Evolutionary conservation across 2,888 invertebrate genomes (phyloP).

Genomic region (Pantelozetes paolii): DNA sequence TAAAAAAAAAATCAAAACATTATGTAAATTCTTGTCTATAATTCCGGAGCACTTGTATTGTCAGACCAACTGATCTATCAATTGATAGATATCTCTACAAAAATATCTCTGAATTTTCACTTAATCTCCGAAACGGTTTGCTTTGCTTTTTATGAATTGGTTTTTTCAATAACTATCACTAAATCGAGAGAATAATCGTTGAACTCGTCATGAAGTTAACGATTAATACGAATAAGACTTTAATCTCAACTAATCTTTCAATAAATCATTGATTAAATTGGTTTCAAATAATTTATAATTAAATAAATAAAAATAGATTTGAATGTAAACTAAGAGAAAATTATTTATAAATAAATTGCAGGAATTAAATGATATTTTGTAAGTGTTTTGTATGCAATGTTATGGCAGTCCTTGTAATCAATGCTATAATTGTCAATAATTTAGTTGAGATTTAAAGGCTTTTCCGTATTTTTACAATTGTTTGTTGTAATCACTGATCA

Average conservation of each 20-base stretch:
- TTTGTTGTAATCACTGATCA: slow-evolving; percentile 1
- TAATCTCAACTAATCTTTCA: background rate
- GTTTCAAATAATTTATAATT: slow-evolving; percentile 5
- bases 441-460: background rate
- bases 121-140: slow-evolving; percentile 18
- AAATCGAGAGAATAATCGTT: slow-evolving; percentile 12
- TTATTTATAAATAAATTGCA: background rate
- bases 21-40: background rate
- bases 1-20: no score
- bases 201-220: slow-evolving; percentile 31
- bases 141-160: slow-evolving; percentile 3
- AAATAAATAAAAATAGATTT: background rate
- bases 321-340: background rate
- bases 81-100: background rate
- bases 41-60: background rate
- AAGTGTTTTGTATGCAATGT: no score
- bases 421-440: background rate
- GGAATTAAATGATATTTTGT: background rate
- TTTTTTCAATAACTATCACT: background rate
- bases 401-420: background rate
- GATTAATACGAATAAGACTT: slow-evolving; percentile 25
- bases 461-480: slow-evolving; percentile 9
- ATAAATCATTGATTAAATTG: background rate
- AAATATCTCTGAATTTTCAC: background rate
- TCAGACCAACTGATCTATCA: background rate